Conservation (phyloP, 2,113 vertebrate species). For the Monopterus albus region DNA sequence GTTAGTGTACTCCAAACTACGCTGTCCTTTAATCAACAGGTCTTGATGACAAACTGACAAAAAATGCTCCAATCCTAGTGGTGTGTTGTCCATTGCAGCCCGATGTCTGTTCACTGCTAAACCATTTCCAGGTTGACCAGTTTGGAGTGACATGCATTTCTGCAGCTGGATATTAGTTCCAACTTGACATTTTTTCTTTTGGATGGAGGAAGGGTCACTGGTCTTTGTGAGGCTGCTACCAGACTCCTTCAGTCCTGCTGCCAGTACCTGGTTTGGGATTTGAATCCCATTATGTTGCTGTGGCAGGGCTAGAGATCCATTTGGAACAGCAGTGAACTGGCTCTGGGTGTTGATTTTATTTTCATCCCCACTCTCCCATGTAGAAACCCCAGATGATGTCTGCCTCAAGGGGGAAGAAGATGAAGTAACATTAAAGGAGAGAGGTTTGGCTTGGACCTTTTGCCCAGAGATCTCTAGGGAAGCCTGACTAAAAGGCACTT, state of each 20-base stretch:
- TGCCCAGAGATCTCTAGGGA: slow-evolving; percentile 4
- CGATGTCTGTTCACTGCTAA: background rate
- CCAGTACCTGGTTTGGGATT: background rate
- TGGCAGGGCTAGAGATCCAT: slow-evolving; percentile 14
- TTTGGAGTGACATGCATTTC: background rate
- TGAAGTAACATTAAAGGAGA: slow-evolving; percentile 20
- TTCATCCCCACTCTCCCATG: background rate
- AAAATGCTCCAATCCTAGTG: background rate
- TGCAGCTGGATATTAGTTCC: background rate
- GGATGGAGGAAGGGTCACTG: background rate
- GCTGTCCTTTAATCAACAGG: slow-evolving; percentile 19
- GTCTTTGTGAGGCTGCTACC: background rate
- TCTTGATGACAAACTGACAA: slow-evolving; percentile 10
- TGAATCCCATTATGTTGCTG: background rate
- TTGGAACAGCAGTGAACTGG: slow-evolving; percentile 34
- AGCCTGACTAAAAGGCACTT: slow-evolving; percentile 85
- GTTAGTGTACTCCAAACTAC: background rate
- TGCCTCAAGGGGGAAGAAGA: slow-evolving; percentile 28
- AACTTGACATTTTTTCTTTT: background rate
- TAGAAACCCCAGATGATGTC: background rate
- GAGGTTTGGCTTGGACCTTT: slow-evolving; percentile 25
- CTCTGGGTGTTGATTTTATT: slow-evolving; percentile 31
- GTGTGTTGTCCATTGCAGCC: background rate
- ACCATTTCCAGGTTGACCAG: background rate
- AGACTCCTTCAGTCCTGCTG: background rate